These are phyloP conservation scores for Drosophila melanogaster DNA, from an alignment of 1,140 invertebrate genomes.

Conservation along the genomic window DNA sequence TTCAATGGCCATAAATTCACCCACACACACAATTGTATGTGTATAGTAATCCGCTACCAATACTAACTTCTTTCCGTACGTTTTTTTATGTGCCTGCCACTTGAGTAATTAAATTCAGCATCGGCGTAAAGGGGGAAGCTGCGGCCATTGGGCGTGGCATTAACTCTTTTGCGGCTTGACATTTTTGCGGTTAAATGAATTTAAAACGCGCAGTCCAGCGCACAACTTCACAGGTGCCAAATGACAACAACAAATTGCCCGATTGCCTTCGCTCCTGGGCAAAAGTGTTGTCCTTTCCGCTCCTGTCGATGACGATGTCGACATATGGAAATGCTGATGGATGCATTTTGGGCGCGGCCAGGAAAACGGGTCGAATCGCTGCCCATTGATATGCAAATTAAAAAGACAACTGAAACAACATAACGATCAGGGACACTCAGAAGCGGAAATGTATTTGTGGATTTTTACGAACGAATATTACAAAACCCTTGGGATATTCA, in stretches of 20 bases:
- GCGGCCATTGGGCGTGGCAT: slow-evolving; percentile 67
- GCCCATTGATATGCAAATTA: slow-evolving; percentile 79
- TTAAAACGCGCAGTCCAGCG: slow-evolving; percentile 68
- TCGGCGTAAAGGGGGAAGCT: slow-evolving; percentile 7
- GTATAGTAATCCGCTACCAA: not conserved
- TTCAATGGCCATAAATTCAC: slow-evolving; percentile 53
- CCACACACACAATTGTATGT: not conserved
- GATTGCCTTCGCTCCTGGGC: slow-evolving; percentile 45
- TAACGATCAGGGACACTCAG: slow-evolving; percentile 24
- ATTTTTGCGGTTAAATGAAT: slow-evolving; percentile 83
- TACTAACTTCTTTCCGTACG: slow-evolving; percentile 28
- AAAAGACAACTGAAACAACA: slow-evolving; percentile 59
- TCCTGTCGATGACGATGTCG: slow-evolving; percentile 56
- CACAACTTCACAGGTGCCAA: slow-evolving; percentile 70
- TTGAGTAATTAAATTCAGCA: slow-evolving; percentile 81
- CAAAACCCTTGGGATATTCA: slow-evolving; percentile 15
- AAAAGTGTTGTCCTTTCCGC: slow-evolving; percentile 24
- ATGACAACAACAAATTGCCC: slow-evolving; percentile 80
- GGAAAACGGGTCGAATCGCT: slow-evolving; percentile 52
- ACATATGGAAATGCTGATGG: slow-evolving; percentile 78
- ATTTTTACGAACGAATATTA: slow-evolving; percentile 12
- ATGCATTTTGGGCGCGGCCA: slow-evolving; percentile 43
- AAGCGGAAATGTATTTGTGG: slow-evolving; percentile 11
- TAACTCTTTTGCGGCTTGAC: slow-evolving; percentile 80
- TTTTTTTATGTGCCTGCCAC: slow-evolving; percentile 52